phyloP scores from a whole-genome alignment of 1,140 invertebrate species.

The Brachionus paranguensis region DNA sequence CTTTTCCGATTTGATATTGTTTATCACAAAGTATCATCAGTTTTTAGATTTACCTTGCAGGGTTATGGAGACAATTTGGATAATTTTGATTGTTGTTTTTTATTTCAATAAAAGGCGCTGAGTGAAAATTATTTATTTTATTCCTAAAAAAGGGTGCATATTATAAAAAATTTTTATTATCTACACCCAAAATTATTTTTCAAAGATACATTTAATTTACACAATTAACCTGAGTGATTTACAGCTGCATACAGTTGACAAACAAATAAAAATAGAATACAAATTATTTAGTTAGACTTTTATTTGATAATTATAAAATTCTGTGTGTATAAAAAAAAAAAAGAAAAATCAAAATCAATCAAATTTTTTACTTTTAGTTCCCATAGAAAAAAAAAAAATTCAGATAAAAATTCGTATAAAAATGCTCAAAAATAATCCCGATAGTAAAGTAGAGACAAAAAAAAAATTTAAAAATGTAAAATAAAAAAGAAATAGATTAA shows the following conservation, averaged over 20 bases:
- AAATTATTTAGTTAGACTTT: neutral
- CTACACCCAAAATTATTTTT: too few species aligned
- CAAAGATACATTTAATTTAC: too few species aligned
- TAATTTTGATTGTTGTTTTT: too few species aligned
- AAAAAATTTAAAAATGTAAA: neutral
- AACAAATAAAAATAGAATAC: neutral
- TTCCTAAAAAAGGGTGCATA: too few species aligned
- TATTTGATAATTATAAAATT: constrained; percentile 24
- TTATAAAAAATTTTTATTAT: too few species aligned
- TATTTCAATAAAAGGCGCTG: too few species aligned
- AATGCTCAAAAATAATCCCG: neutral
- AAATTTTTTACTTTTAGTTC: neutral
- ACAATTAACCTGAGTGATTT: neutral
- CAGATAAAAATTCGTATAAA: constrained; percentile 4
- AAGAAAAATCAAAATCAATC: too few species aligned
- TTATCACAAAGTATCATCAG: too few species aligned
- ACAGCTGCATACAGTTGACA: neutral
- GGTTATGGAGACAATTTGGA: too few species aligned
- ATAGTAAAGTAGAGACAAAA: neutral
- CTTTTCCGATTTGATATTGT: too few species aligned
- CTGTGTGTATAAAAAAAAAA: neutral
- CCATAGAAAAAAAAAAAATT: neutral
- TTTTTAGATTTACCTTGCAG: too few species aligned
- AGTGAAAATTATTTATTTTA: too few species aligned
- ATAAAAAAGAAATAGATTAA: neutral